phyloP scores from a whole-genome alignment of 2,888 invertebrate genomes.

The Taenaris catops region DNA sequence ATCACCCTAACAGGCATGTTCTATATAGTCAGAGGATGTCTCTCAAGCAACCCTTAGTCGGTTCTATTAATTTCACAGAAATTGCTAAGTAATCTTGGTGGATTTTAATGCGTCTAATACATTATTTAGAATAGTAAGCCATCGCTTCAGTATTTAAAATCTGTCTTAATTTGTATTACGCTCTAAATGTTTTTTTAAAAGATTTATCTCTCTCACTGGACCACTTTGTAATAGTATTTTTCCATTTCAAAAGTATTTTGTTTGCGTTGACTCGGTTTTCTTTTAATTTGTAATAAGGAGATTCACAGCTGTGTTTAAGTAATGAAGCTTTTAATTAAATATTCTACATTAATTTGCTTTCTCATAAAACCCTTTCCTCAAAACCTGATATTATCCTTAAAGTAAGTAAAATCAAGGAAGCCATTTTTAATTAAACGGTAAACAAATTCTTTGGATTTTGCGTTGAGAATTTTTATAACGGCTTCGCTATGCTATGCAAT shows the following conservation, averaged over 20 bases:
- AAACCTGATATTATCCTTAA: slow-evolving; percentile 11
- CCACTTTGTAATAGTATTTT: slow-evolving; percentile 4
- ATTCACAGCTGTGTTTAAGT: slow-evolving; percentile 10
- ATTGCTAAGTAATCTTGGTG: slow-evolving; percentile 7
- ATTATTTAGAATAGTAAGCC: too few relatives aligned
- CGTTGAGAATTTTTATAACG: not conserved
- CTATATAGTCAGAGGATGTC: too few relatives aligned
- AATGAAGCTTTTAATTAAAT: slow-evolving; percentile 14
- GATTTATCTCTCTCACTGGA: too few relatives aligned
- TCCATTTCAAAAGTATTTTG: slow-evolving; percentile 8
- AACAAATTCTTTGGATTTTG: slow-evolving; percentile 3
- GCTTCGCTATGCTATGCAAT: too few relatives aligned
- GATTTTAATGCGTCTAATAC: slow-evolving; percentile 7
- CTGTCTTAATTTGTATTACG: too few relatives aligned
- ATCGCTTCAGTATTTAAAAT: too few relatives aligned
- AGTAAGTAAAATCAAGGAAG: slow-evolving; percentile 6
- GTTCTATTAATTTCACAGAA: slow-evolving; percentile 3
- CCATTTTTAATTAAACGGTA: slow-evolving; percentile 11
- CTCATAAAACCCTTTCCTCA: slow-evolving; percentile 5
- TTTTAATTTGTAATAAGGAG: slow-evolving; percentile 15
- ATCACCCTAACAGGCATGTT: too few relatives aligned
- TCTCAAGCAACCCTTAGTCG: slow-evolving; percentile 1
- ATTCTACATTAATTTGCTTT: slow-evolving; percentile 12
- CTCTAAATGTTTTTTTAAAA: too few relatives aligned
- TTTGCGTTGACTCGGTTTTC: slow-evolving; percentile 11